These are phyloP conservation scores for Uropsilus gracilis DNA, from an alignment of 2,113 vertebrate species.

Conservation along the genomic window DNA sequence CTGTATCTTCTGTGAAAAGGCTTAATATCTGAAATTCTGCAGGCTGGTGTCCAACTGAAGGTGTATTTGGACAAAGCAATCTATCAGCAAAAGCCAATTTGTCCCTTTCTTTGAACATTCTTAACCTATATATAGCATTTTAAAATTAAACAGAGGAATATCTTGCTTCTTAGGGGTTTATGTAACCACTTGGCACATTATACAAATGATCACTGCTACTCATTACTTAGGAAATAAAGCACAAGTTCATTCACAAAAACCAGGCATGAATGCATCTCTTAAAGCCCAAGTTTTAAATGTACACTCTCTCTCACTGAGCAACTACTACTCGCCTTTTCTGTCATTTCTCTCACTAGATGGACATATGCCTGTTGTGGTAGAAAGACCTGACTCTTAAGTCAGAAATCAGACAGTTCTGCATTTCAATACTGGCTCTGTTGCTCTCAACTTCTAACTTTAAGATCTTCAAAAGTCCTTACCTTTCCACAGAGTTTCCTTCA, in stretches of 20 bases:
- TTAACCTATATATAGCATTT: constrained; percentile 44
- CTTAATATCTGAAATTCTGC: background rate
- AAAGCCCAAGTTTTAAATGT: constrained; percentile 19
- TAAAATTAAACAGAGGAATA: constrained; percentile 68
- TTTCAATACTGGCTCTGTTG: background rate
- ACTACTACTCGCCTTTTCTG: background rate
- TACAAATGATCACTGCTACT: background rate
- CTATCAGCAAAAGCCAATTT: constrained; percentile 20
- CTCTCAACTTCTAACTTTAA: background rate
- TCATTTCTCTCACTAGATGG: background rate
- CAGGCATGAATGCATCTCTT: background rate
- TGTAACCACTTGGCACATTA: background rate
- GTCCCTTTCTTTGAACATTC: constrained; percentile 38
- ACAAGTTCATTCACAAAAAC: constrained; percentile 37
- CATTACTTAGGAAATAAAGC: constrained; percentile 38
- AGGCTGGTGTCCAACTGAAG: background rate
- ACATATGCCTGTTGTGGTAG: background rate
- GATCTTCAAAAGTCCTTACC: background rate
- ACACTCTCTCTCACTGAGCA: background rate
- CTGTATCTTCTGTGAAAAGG: background rate
- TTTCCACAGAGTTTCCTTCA: background rate
- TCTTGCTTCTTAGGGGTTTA: constrained; percentile 15
- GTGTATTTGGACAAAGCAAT: constrained; percentile 32
- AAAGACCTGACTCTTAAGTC: background rate
- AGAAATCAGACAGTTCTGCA: background rate